Evolutionary conservation across 1,140 invertebrate genomes (phyloP).

Genomic region (Platyscapa corneri): DNA sequence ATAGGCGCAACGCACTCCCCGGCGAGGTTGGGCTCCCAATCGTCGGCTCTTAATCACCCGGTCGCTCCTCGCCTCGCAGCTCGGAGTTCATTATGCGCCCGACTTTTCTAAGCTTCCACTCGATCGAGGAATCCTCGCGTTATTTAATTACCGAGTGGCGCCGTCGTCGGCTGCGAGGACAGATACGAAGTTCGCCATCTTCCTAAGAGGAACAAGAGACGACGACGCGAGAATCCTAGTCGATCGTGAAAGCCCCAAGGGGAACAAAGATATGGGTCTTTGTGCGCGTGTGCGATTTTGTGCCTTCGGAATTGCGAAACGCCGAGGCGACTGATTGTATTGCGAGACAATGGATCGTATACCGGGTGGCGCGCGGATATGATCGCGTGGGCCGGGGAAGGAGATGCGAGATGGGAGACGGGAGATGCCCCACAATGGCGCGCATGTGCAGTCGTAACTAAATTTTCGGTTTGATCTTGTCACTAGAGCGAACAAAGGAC

Average conservation of each 20-base stretch:
- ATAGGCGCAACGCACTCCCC: no score
- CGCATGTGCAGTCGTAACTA: conserved; percentile 8
- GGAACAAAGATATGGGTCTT: conserved; percentile 21
- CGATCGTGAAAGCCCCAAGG: background rate
- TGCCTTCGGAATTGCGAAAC: conserved; percentile 47
- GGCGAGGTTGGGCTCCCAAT: background rate
- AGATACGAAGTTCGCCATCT: conserved; percentile 42
- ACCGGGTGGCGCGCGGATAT: conserved; percentile 44
- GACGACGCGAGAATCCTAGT: background rate
- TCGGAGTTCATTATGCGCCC: background rate
- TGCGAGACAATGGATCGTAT: conserved; percentile 50
- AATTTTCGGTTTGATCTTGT: conserved; percentile 37
- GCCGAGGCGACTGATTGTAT: conserved; percentile 48
- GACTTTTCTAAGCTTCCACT: background rate
- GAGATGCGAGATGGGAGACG: background rate
- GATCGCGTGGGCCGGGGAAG: conserved; percentile 33
- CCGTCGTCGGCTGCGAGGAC: background rate
- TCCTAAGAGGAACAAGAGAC: background rate
- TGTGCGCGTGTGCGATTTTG: background rate
- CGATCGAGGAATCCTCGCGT: conserved; percentile 30
- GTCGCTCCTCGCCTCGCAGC: background rate
- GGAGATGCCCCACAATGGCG: conserved; percentile 3
- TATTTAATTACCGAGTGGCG: conserved; percentile 41
- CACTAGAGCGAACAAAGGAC: conserved; percentile 22
- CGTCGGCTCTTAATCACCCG: background rate